These are phyloP conservation scores for Andrena marginata DNA, from an alignment of 2,888 invertebrate species.

Conservation along the genomic window DNA sequence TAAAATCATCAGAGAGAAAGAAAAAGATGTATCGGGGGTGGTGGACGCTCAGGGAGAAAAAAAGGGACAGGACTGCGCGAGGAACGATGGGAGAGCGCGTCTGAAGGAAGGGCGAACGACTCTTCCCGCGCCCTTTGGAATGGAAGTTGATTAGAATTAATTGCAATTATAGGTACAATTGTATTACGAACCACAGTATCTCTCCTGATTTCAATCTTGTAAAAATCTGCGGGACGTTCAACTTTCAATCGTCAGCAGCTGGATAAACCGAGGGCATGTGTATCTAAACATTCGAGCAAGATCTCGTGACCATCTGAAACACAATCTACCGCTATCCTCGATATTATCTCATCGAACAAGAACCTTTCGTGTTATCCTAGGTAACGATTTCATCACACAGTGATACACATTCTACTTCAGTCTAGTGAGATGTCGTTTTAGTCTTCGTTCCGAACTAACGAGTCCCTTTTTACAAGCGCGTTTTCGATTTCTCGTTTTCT, in stretches of 20 bases:
- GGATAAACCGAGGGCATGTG: neutral
- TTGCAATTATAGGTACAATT: neutral
- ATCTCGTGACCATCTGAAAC: no score
- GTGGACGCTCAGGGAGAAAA: slow-evolving; percentile 18
- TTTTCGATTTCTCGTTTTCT: neutral
- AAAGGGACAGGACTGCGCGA: slow-evolving; percentile 7
- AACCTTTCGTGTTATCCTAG: no score
- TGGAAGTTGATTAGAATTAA: slow-evolving; percentile 40
- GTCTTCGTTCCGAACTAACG: neutral
- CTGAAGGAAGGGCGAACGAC: neutral
- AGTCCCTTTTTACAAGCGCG: neutral
- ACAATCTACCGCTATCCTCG: no score
- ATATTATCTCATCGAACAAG: no score
- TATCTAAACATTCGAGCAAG: no score
- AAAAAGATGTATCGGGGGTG: slow-evolving; percentile 37
- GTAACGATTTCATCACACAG: no score
- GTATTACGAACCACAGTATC: no score
- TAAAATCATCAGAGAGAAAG: slow-evolving; percentile 70
- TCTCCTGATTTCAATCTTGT: neutral
- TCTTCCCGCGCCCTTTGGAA: slow-evolving; percentile 2
- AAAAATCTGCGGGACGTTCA: neutral
- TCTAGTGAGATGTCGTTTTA: neutral
- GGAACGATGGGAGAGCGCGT: neutral
- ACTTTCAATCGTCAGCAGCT: neutral
- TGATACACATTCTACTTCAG: no score